Evolutionary conservation across 2,113 vertebrate genomes (phyloP).

Genomic region (Aplodontia rufa): DNA sequence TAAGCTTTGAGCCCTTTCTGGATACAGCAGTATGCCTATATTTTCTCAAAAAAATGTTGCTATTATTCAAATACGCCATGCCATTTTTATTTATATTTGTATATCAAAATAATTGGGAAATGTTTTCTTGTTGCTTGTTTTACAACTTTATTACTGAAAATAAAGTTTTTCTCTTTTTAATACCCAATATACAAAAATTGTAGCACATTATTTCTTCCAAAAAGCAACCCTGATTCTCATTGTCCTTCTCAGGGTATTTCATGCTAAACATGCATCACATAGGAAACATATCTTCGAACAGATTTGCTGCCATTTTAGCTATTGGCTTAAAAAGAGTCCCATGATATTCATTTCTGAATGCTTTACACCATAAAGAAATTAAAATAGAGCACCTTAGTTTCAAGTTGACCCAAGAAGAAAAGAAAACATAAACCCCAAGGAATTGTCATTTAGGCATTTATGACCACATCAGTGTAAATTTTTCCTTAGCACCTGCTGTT

Average conservation of each 20-base stretch:
- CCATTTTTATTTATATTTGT: background rate
- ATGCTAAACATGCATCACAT: constrained; percentile 73
- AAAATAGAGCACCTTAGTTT: constrained; percentile 82
- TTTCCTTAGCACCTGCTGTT: constrained; percentile 71
- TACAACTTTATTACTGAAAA: constrained; percentile 7
- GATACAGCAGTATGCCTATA: background rate
- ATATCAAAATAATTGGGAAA: background rate
- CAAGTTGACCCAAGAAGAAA: constrained; percentile 76
- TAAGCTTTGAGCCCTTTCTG: background rate
- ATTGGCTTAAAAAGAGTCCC: constrained; percentile 81
- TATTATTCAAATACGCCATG: background rate
- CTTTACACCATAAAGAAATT: constrained; percentile 80
- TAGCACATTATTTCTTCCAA: constrained; percentile 77
- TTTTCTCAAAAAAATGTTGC: background rate
- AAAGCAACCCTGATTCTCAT: constrained; percentile 75
- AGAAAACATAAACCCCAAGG: constrained; percentile 79
- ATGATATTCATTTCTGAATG: constrained; percentile 81
- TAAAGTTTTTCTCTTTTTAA: constrained; percentile 35
- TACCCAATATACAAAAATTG: constrained; percentile 54
- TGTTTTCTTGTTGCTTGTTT: constrained; percentile 1
- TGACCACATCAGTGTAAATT: constrained; percentile 78
- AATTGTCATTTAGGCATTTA: constrained; percentile 75
- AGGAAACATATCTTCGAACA: constrained; percentile 78
- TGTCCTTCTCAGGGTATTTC: constrained; percentile 64
- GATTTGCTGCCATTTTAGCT: constrained; percentile 77